Base-by-base conservation (phyloP, 2,888 invertebrate species). In the Drosophila antonietae region DNA sequence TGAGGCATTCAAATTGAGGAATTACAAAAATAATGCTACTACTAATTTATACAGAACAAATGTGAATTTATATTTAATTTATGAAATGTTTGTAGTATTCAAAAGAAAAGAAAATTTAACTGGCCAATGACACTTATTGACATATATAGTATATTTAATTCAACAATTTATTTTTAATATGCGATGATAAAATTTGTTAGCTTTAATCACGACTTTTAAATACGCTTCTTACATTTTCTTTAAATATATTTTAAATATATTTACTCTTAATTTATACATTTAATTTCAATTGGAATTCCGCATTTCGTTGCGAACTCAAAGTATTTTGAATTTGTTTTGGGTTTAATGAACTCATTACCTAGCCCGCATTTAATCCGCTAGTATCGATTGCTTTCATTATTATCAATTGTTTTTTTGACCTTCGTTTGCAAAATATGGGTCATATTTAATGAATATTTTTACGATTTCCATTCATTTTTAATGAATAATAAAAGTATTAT, bases 381-480 rank as follows among this genome's bases (percentile, higher is more conserved):
- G 61, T 61, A 56, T 57, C 35, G 70, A 51, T 64, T 56, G 20
- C 8, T 62, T 53, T 64, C 47, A 69, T 70, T 44, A 69, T 70
- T 73, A 83, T 85, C 67, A 83, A 57, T 44, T 47, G 65, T 52
- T 62, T 31, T 51, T 55, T 61, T 63, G 75, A 56, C 61, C 78
- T 63, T 75, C 64, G 55, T 39, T 31, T 20, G 14, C 31, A 14
- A 23, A 61, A 43, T 35, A 10, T 51, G 43, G 49, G 44, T 31
- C 60, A 46, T 41, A n/a, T 53, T 23, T 44, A 49, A 55, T 71
- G 18, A 70, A 44, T 46, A 23, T 10, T 37, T 58, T 14, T 18
- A 43, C 18, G 23, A 18, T 31, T 41, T 43, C 3, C n/a, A 33
- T 58, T 47, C 9, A 52, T 52, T 23, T 9, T 37, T 23, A 23